Base-by-base conservation (phyloP, 1,140 invertebrate species). In the Rhopalosiphum maidis region DNA sequence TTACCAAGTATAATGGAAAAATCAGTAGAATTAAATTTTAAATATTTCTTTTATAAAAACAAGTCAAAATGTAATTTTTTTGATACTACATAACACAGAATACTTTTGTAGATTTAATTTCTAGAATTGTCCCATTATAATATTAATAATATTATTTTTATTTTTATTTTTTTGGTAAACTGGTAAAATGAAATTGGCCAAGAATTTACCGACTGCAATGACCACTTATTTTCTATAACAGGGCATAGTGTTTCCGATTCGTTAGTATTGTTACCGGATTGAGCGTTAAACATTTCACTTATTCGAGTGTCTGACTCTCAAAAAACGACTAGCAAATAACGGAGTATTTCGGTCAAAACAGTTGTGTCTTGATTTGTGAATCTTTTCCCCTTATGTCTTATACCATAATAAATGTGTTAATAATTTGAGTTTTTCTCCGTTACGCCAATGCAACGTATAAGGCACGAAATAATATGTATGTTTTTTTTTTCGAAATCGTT, bases 401-500 rank as follows among this genome's bases (percentile, higher is more conserved):
- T 77, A 35, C 30, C 30, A 18, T n/a, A 30, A 18, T n/a, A 30
- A n/a, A 15, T 68, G 0, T 30, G 30, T n/a, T n/a, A 68, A 85
- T 85, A 85, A 41, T 23, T 7, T 82, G 21, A 43, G 37, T 43
- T 25, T 25, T 87, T 87, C n/a, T 43, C 46, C 85, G 30, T 87
- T 25, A 87, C 46, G 86, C 43, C 30, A 23, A 23, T n/a, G 30
- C 5, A 25, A 43, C 4, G 30, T 18, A 86, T 23, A 43, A 46
- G 43, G 23, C 37, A 85, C 7, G 9, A 43, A 43, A 46, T 46
- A 85, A 46, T 46, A 87, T 46, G n/a, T 18, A 18, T 7, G 22
- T 41, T 85, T n/a, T 30, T 48, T 30, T 86, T 46, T 43, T 87
- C 46, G 86, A 87, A 87, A 87, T 87, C 46, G 86, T 51, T 87